Evolutionary conservation across 2,113 vertebrate genomes (phyloP).

Genomic region (Salvelinus namaycush): DNA sequence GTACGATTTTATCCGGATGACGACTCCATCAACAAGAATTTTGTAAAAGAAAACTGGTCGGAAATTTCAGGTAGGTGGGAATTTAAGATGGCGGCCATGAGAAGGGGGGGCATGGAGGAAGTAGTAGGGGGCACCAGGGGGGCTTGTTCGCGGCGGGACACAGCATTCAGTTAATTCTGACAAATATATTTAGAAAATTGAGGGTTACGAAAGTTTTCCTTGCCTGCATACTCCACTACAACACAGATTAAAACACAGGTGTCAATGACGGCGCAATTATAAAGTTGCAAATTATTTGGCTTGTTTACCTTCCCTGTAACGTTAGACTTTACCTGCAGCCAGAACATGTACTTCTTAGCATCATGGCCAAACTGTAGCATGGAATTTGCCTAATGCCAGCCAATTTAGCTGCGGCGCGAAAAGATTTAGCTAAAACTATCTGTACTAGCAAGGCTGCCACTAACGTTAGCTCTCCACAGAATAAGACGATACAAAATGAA

Average conservation of each 20-base stretch:
- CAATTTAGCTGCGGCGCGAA: not conserved
- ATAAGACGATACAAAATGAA: too few species aligned
- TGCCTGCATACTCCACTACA: not conserved
- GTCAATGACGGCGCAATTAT: not conserved
- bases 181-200: too few species aligned
- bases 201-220: not conserved
- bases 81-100: constrained; percentile 81
- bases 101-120: constrained; percentile 67
- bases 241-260: not conserved
- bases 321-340: too few species aligned
- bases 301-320: too few species aligned
- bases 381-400: not conserved
- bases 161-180: too few species aligned
- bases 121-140: constrained; percentile 57
- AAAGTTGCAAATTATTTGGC: not conserved
- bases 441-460: too few species aligned
- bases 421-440: not conserved
- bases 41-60: constrained; percentile 83
- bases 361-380: not conserved
- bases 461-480: not conserved
- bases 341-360: too few species aligned
- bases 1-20: constrained; percentile 80
- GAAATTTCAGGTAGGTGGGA: constrained; percentile 84
- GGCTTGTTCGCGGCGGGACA: constrained; percentile 9
- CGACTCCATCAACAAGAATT: constrained; percentile 81